Conservation (phyloP, 1,140 invertebrate genomes). For the Macrotrachela quadricornifera region DNA sequence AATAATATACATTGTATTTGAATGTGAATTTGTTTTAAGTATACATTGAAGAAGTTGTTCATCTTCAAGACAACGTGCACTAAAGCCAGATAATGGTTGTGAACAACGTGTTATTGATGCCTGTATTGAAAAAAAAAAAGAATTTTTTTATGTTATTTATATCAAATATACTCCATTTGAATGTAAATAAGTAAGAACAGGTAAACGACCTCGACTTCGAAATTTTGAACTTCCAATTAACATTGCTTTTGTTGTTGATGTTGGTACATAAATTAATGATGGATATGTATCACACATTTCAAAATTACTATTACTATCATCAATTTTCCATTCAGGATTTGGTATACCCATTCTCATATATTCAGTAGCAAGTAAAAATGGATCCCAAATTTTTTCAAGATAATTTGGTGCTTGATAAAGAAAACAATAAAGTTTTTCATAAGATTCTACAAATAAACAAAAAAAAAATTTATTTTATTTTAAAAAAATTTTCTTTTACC, state of each 20-base stretch:
- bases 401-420: too few species aligned
- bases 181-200: conserved; percentile 78
- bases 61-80: conserved; percentile 83
- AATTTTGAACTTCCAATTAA: conserved; percentile 70
- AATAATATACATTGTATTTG: conserved; percentile 79
- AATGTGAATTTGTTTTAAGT: conserved; percentile 66
- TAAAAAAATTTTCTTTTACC: conserved; percentile 42
- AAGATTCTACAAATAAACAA: not conserved
- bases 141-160: too few species aligned
- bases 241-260: conserved; percentile 45
- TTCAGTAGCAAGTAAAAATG: too few species aligned
- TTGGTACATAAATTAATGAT: conserved; percentile 68
- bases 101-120: conserved; percentile 75
- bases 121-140: too few species aligned
- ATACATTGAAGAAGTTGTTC: conserved; percentile 85
- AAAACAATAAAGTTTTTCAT: conserved; percentile 4
- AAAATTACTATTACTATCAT: too few species aligned
- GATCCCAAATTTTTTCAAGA: too few species aligned
- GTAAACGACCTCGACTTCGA: conserved; percentile 73
- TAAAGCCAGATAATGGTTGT: conserved; percentile 87
- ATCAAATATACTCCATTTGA: conserved; percentile 41
- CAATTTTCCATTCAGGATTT: too few species aligned
- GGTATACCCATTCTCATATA: too few species aligned
- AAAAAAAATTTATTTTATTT: conserved; percentile 4
- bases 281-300: conserved; percentile 52